phyloP scores from a whole-genome alignment of 2,888 invertebrate genomes.

The Eledona agricola region DNA sequence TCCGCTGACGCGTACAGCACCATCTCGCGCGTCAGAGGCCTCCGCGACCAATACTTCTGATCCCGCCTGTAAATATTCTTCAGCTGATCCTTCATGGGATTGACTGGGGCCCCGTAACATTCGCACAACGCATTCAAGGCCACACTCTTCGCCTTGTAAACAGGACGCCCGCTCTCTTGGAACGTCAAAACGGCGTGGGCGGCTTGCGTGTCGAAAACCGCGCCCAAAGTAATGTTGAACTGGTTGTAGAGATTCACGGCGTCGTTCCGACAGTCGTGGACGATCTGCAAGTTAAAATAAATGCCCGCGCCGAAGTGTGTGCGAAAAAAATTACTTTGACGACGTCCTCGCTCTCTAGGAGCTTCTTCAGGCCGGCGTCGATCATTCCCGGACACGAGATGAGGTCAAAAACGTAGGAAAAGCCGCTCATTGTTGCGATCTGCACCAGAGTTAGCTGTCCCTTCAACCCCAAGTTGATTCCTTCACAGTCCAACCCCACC shows the following conservation, averaged over 20 bases:
- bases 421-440: conserved; percentile 82
- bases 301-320: conserved; percentile 1
- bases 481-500: conserved; percentile 91
- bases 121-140: conserved; percentile 92
- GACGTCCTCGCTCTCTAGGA: conserved; percentile 83
- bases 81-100: conserved; percentile 90
- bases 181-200: conserved; percentile 92
- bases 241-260: conserved; percentile 87
- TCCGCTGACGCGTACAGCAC: conserved; percentile 90
- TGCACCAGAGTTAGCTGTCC: conserved; percentile 89
- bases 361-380: conserved; percentile 79
- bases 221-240: conserved; percentile 82
- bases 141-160: conserved; percentile 93
- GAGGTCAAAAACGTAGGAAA: conserved; percentile 88
- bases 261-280: conserved; percentile 93
- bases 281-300: conserved; percentile 66
- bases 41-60: conserved; percentile 85
- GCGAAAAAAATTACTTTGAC: conserved; percentile 70
- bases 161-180: conserved; percentile 89
- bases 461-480: conserved; percentile 88
- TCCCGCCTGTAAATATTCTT: conserved; percentile 86
- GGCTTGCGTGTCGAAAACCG: conserved; percentile 87
- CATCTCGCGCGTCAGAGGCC: conserved; percentile 91
- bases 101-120: conserved; percentile 85
- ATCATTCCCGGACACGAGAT: conserved; percentile 84